A percentile compares a stretch with the other conserved stretches of the same genome.
Evolutionary conservation across 2,797 vertebrate genomes (phyloP).

Genomic region (Sebastes nivosus): DNA sequence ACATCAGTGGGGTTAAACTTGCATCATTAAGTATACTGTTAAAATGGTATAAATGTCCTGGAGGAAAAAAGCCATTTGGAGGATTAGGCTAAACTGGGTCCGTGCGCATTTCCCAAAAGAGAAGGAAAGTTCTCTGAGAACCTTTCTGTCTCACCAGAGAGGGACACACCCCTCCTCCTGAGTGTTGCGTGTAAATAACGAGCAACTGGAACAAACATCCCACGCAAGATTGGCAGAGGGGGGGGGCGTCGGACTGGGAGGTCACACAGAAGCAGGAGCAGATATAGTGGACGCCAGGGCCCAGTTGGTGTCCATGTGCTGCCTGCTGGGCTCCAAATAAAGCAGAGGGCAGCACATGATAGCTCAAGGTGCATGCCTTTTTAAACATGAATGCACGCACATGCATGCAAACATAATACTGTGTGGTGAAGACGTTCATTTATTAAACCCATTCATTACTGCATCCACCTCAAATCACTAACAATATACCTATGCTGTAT

Average conservation of each 20-base stretch:
- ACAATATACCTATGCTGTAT: background rate
- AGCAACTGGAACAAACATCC: slow-evolving; percentile 52
- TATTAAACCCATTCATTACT: background rate
- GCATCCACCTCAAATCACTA: background rate
- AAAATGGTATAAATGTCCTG: background rate
- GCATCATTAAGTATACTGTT: background rate
- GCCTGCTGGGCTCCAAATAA: slow-evolving; percentile 67
- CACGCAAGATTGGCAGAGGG: background rate
- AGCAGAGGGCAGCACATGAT: slow-evolving; percentile 65
- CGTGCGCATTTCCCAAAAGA: background rate
- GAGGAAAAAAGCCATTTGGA: background rate
- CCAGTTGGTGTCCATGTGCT: slow-evolving; percentile 56
- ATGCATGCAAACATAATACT: background rate
- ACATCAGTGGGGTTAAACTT: background rate
- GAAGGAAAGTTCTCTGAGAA: slow-evolving; percentile 13
- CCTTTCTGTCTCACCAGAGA: background rate
- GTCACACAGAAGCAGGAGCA: slow-evolving; percentile 28
- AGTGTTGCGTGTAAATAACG: slow-evolving; percentile 32
- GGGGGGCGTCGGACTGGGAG: background rate
- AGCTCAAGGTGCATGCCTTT: slow-evolving; percentile 50
- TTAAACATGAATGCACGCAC: slow-evolving; percentile 34
- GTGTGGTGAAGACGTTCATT: background rate
- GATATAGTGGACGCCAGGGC: slow-evolving; percentile 32
- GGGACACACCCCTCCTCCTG: slow-evolving; percentile 21
- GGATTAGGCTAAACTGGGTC: background rate